Base-by-base conservation (phyloP, 2,888 invertebrate genomes). In the Andrena haemorrhoa region DNA sequence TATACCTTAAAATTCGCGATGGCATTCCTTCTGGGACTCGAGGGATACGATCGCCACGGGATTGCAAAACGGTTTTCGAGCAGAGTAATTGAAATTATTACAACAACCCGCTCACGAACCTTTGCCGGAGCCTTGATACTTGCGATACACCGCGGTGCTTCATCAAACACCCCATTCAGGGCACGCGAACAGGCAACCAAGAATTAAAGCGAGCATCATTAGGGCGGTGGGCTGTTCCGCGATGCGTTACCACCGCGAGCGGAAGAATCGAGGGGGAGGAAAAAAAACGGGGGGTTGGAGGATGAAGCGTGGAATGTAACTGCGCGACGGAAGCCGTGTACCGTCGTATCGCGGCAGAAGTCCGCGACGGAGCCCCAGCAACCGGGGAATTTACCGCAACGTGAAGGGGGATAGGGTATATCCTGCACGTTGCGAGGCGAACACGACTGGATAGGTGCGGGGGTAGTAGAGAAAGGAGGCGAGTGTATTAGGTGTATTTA, bases 401-500 rank as follows among this genome's bases (percentile, higher is more conserved):
- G 56, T 4, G 75, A 75, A 80, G 51, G 74, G 63, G 70, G 61
- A 49, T 70, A 76, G 81, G 75, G 68, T 81, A 81, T 82, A 82
- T 82, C 84, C 75, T 84, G 81, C 70, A 76, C 73, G 83, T 72
- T 83, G 58, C 61, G 58, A 79, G 56, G 69, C 68, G 76, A 76
- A 63, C 66, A 51, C 73, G 53, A 69, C 49, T 49, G 80, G 82
- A 70, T 74, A 79, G 84, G 68, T 61, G 61, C 7, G 56, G 33
- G 23, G 23, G 68, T 23, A 16, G 76, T 20, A 78, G 76, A 75
- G 81, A 85, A 85, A 79, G 79, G 81, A 76, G 64, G 81, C 78
- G 63, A 84, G 87, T 90, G 89, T 90, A 91, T 91, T 90, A 90
- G 88, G 90, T 85, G 89, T 92, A 92, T 92, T 92, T 92, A 92